These are phyloP conservation scores for Clarias magur DNA, from an alignment of 2,113 vertebrate genomes.

Conservation along the genomic window DNA sequence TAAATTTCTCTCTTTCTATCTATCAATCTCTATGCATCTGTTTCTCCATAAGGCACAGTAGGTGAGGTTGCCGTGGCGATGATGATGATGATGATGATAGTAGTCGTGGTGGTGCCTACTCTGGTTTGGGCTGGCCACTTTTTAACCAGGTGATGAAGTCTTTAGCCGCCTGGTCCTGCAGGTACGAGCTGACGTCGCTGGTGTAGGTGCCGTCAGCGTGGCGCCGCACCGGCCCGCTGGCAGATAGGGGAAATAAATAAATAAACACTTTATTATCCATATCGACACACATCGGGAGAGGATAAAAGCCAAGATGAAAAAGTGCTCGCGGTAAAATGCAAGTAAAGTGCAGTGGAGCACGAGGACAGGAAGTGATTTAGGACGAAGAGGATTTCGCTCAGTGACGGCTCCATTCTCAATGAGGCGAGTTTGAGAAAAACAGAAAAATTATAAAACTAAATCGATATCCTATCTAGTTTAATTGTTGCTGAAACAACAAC, in stretches of 20 bases:
- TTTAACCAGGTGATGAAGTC: slow-evolving; percentile 93
- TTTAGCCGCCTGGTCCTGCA: slow-evolving; percentile 89
- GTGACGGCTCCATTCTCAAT: neutral
- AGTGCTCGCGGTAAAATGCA: neutral
- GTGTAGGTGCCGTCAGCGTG: slow-evolving; percentile 93
- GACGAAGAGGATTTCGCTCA: neutral
- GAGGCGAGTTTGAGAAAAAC: neutral
- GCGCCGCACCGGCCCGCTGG: slow-evolving; percentile 79
- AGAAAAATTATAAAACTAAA: neutral
- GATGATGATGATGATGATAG: neutral
- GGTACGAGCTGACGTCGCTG: slow-evolving; percentile 89
- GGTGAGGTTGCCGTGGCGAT: slow-evolving; percentile 12
- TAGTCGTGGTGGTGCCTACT: slow-evolving; percentile 76
- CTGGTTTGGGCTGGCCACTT: slow-evolving; percentile 86
- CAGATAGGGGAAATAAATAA: neutral
- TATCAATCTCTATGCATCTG: slow-evolving; percentile 49
- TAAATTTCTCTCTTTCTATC: slow-evolving; percentile 46
- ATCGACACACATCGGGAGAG: neutral
- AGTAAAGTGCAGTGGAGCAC: neutral
- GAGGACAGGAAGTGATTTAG: slow-evolving; percentile 3
- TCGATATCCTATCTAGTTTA: too few species aligned
- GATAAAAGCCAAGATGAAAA: neutral
- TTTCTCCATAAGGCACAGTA: slow-evolving; percentile 50
- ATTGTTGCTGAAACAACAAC: too few species aligned
- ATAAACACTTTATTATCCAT: slow-evolving; percentile 4